Evolutionary conservation across 2,113 vertebrate genomes (phyloP), one percentile per base, ranked within the genome.

Genomic region (Aegotheles bennettii): DNA sequence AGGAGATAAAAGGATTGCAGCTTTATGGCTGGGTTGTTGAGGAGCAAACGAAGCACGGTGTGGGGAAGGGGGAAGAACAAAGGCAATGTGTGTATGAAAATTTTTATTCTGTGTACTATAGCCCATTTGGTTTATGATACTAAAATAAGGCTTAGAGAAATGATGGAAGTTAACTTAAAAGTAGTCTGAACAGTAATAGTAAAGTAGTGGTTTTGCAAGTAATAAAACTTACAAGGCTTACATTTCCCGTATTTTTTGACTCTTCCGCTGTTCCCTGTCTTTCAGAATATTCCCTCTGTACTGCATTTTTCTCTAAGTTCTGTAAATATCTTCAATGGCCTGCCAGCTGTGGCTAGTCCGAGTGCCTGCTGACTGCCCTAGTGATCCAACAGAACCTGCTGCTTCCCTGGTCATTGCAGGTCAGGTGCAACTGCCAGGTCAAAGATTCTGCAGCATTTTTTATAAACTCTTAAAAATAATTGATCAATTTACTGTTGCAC

Each of bases 61-160:
- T 65, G 50, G 81, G 57, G 70, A 93, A 94, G 78, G 81, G 59
- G 43, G 48, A 91, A 79, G 78, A 95, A 85, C 63, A 92, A 90
- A 91, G 91, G 33, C 14, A 53, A 29, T 15, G 9, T 59, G 12
- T 43, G 3, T 77, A 81, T 74, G 89, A 61, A 88, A 77, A 77
- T 81, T 73, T 76, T 59, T 80, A 11, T 70, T 56, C 64, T 77
- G 28, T 87, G 10, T 84, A 47, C 26, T 65, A 2, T n/a, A 86
- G 75, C 65, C 31, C 13, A 4, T 92, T 87, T 88, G 42, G 36
- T 67, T 78, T 69, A 35, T 40, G 16, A 11, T 51, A 54, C 28
- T 83, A 63, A 84, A 95, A 86, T 73, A 42, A 2, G 12, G 2
- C 36, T 87, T 94, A 71, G 81, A 74, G 50, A 70, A 67, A 31